Conservation (phyloP, 2,113 vertebrate species). For the Rhipidura dahli region DNA sequence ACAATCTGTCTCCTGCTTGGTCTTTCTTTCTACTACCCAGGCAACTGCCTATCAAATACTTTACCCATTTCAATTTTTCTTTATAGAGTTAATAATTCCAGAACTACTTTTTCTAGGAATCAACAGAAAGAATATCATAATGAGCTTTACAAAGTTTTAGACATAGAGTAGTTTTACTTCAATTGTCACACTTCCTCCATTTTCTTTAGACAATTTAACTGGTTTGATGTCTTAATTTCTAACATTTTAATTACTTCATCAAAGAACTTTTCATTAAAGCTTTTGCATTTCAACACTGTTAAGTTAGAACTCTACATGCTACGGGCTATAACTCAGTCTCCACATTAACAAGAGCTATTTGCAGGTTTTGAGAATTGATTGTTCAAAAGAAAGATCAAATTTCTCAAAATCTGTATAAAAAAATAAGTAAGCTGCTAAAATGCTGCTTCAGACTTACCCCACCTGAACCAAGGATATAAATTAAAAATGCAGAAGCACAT, state of each 20-base stretch:
- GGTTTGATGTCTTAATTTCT: slow-evolving; percentile 16
- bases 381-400: background rate
- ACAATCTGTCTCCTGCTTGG: background rate
- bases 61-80: background rate
- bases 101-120: background rate
- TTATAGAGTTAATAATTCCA: background rate
- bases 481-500: background rate
- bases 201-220: background rate
- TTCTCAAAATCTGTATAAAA: background rate
- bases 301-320: background rate
- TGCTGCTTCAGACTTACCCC: background rate
- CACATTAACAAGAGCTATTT: background rate
- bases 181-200: background rate
- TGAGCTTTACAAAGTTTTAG: background rate
- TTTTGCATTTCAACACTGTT: background rate
- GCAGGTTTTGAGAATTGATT: background rate
- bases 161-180: background rate
- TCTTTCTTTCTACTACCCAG: background rate
- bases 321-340: background rate
- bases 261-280: slow-evolving; percentile 7
- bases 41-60: background rate
- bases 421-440: background rate
- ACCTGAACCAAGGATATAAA: background rate
- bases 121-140: background rate
- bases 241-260: slow-evolving; percentile 20